These are phyloP conservation scores for Melanaphis sacchari DNA, from an alignment of 1,140 invertebrate species.

Conservation along the genomic window DNA sequence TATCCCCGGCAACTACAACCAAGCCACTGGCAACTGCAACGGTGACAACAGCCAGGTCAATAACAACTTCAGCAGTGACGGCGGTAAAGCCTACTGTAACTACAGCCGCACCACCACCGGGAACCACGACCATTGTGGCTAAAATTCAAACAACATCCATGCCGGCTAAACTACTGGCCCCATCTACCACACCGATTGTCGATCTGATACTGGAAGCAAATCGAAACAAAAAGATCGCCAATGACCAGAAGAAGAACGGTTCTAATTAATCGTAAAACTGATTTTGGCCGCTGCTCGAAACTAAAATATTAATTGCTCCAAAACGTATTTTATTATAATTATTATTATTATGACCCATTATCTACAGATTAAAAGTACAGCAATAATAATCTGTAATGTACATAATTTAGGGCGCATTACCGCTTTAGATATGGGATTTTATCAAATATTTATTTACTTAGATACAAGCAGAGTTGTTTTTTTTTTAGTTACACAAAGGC, in stretches of 20 bases:
- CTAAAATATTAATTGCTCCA: slow-evolving; percentile 10
- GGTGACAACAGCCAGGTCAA: not conserved
- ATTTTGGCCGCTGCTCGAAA: not conserved
- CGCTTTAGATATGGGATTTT: not conserved
- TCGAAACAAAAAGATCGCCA: not conserved
- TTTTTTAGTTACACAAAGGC: not conserved
- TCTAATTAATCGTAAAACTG: not conserved
- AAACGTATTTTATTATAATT: not conserved
- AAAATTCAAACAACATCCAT: not conserved
- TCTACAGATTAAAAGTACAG: not conserved
- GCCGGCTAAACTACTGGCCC: not conserved
- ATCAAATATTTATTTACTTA: not conserved
- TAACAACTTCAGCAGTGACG: not conserved
- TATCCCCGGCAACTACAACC: not conserved
- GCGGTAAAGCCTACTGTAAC: not conserved
- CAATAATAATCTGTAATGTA: not conserved
- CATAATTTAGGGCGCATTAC: not conserved
- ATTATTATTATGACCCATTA: not conserved
- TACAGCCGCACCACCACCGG: not conserved
- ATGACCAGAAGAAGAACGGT: not conserved
- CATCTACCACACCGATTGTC: not conserved
- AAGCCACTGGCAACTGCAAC: not conserved
- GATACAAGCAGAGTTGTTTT: slow-evolving; percentile 4
- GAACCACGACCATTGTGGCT: not conserved
- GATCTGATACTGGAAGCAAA: not conserved